Conservation (phyloP, 2,888 invertebrate species). For the Morpho achilles region DNA sequence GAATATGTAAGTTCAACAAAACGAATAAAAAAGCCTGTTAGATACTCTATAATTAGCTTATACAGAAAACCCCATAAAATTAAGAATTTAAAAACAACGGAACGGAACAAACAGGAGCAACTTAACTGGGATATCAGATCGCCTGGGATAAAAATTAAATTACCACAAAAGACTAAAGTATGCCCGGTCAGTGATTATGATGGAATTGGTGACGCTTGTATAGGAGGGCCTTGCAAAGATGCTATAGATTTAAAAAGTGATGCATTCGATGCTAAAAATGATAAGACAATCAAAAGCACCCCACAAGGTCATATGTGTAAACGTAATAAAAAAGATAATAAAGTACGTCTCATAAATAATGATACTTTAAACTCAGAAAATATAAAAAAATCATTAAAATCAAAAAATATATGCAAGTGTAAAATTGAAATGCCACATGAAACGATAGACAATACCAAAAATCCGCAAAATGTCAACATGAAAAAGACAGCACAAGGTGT, state of each 20-base stretch:
- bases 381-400: not conserved
- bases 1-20: not conserved
- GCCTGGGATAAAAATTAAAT: constrained; percentile 5
- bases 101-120: not conserved
- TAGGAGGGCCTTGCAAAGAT: constrained; percentile 12
- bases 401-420: not conserved
- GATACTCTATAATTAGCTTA: constrained; percentile 13
- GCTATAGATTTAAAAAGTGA: not conserved
- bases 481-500: not conserved
- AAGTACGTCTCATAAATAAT: not conserved
- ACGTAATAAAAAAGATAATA: not conserved
- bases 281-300: not conserved
- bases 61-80: constrained; percentile 7
- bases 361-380: not conserved
- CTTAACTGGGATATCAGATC: not conserved
- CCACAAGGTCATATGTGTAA: not conserved
- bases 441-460: not conserved
- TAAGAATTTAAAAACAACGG: not conserved
- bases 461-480: not conserved
- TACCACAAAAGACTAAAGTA: constrained; percentile 5
- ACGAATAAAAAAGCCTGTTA: constrained; percentile 3
- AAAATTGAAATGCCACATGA: not conserved
- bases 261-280: not conserved
- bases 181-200: constrained; percentile 2
- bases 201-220: constrained; percentile 16